Conservation (phyloP, 2,113 vertebrate species). For the Argyrosomus japonicus region DNA sequence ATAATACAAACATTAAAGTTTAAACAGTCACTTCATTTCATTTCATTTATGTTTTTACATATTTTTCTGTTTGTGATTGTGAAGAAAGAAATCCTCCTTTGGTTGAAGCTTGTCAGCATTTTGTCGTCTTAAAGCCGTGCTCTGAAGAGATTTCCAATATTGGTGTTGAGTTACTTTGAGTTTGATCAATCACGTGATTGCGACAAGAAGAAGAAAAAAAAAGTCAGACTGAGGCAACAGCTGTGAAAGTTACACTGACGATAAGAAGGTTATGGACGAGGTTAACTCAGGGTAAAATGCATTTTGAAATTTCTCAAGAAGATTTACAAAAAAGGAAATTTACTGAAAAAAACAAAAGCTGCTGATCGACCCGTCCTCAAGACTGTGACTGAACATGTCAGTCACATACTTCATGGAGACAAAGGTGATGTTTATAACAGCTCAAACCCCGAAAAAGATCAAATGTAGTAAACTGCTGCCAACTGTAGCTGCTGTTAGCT, state of each 20-base stretch:
- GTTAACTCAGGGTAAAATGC: no score
- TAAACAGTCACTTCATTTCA: not conserved
- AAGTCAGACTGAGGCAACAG: not conserved
- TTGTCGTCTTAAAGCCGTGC: not conserved
- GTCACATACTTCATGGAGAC: no score
- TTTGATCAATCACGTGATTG: slow-evolving; percentile 3
- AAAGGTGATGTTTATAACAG: no score
- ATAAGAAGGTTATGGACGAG: not conserved
- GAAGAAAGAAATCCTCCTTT: not conserved
- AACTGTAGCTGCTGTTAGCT: no score
- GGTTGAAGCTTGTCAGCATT: not conserved
- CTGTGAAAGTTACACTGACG: not conserved
- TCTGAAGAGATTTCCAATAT: not conserved
- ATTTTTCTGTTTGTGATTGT: not conserved
- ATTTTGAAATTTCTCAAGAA: not conserved
- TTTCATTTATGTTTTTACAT: not conserved
- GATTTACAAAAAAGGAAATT: not conserved
- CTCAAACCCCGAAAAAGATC: no score
- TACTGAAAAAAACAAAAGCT: not conserved
- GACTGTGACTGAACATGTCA: no score
- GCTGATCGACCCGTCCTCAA: not conserved
- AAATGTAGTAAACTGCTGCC: no score
- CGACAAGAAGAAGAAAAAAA: not conserved
- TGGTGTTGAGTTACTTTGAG: not conserved
- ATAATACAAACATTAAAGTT: no score